phyloP scores from a whole-genome alignment of 2,113 vertebrate genomes.

The Progne subis region DNA sequence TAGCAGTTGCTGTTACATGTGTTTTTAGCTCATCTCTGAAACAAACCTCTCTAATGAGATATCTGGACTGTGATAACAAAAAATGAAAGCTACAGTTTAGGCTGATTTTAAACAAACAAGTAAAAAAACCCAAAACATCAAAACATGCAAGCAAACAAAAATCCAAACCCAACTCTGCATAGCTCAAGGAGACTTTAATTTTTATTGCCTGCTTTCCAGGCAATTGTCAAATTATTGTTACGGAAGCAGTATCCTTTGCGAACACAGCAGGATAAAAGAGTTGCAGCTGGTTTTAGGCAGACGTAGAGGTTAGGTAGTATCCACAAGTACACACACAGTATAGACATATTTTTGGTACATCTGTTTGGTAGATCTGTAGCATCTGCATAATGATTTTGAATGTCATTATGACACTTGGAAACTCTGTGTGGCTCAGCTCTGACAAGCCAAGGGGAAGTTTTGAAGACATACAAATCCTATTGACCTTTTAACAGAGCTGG shows the following conservation, averaged over 20 bases:
- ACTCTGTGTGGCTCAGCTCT: neutral
- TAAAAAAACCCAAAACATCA: too few relatives aligned
- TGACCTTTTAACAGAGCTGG: neutral
- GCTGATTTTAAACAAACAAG: neutral
- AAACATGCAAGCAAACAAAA: neutral
- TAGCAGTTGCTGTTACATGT: neutral
- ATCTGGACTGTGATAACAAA: neutral
- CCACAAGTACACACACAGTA: neutral
- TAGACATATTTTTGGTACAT: neutral
- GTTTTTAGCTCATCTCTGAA: neutral
- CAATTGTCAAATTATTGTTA: neutral
- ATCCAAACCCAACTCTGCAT: accelerated
- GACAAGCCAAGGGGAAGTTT: neutral
- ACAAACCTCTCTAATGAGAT: neutral
- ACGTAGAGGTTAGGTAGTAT: neutral
- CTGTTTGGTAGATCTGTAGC: neutral
- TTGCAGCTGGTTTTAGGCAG: neutral
- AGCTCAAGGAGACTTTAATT: neutral
- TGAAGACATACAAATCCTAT: neutral
- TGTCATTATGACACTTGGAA: neutral
- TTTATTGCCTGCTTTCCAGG: neutral
- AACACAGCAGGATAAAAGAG: neutral
- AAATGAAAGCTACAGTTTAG: neutral
- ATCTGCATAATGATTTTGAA: neutral
- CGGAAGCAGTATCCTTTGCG: neutral